A percentile compares a stretch with the other conserved stretches of the same genome.
phyloP scores from a whole-genome alignment of 2,888 invertebrate species.

The Cryptosula pallasiana region DNA sequence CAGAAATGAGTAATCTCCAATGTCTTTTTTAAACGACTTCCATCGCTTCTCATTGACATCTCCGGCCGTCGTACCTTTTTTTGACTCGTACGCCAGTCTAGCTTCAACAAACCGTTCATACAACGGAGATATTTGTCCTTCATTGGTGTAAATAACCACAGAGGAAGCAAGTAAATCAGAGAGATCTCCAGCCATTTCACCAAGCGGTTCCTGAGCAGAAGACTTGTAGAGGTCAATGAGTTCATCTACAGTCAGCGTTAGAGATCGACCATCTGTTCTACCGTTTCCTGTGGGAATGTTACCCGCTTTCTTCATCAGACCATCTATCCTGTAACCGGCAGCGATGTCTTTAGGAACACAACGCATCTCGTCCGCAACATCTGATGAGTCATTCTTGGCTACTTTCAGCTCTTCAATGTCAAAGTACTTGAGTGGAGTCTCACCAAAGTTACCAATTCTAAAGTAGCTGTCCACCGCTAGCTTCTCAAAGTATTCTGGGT shows the following conservation, averaged over 20 bases:
- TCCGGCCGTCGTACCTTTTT: not conserved
- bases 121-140: not conserved
- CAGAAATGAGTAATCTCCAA: not conserved
- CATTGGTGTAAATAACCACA: not conserved
- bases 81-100: not conserved
- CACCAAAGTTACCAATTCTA: conserved; percentile 1
- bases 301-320: not conserved
- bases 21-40: not conserved
- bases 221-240: not conserved
- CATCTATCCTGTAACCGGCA: not conserved
- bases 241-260: conserved; percentile 4
- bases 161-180: not conserved
- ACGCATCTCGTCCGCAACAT: not conserved
- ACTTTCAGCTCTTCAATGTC: not conserved
- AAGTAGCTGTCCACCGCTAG: conserved; percentile 14
- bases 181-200: not conserved
- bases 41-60: not conserved
- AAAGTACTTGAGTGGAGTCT: not conserved
- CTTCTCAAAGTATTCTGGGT: not conserved
- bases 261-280: not conserved
- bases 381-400: too few relatives aligned
- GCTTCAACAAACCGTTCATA: not conserved
- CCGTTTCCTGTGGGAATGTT: conserved; percentile 1
- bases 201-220: not conserved
- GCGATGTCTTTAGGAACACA: not conserved